These are phyloP conservation scores for Urophycis tenuis DNA, from an alignment of 2,797 vertebrate genomes.

Conservation along the genomic window DNA sequence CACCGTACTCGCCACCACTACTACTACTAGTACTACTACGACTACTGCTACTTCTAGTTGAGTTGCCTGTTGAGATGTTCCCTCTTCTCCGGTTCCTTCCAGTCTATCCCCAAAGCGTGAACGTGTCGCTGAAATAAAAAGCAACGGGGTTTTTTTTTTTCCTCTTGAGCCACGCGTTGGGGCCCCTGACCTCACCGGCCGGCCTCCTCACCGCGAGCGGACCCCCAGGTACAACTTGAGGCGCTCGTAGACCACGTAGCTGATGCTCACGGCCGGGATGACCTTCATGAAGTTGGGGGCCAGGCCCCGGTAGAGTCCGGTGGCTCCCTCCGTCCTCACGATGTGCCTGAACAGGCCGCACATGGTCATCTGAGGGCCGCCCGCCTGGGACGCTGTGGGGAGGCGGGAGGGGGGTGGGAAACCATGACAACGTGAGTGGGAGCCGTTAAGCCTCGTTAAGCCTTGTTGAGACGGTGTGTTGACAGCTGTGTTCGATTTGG, in stretches of 20 bases:
- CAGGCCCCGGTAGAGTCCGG: conserved; percentile 88
- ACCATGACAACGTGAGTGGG: not conserved
- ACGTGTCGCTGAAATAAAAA: not conserved
- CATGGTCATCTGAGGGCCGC: conserved; percentile 78
- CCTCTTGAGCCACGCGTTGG: not conserved
- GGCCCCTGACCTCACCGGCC: not conserved
- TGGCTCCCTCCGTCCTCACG: conserved; percentile 81
- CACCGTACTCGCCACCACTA: not conserved
- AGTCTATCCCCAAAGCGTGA: not conserved
- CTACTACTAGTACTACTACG: not conserved
- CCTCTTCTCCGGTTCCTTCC: not conserved
- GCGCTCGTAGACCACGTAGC: conserved; percentile 93
- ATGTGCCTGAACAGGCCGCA: conserved; percentile 86
- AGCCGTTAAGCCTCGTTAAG: not conserved
- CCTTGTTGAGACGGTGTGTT: too few relatives aligned
- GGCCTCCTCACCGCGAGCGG: conserved; percentile 48
- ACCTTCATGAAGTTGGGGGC: conserved; percentile 98
- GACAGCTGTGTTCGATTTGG: not conserved
- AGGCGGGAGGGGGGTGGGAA: not conserved
- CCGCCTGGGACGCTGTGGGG: conserved; percentile 74
- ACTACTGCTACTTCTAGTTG: not conserved
- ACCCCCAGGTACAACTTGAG: conserved; percentile 86
- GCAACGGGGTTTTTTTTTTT: not conserved
- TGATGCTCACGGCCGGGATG: conserved; percentile 96
- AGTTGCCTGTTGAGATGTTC: not conserved